These are phyloP conservation scores for Scaptodrosophila lebanonensis DNA, from an alignment of 1,140 invertebrate genomes.

Conservation along the genomic window DNA sequence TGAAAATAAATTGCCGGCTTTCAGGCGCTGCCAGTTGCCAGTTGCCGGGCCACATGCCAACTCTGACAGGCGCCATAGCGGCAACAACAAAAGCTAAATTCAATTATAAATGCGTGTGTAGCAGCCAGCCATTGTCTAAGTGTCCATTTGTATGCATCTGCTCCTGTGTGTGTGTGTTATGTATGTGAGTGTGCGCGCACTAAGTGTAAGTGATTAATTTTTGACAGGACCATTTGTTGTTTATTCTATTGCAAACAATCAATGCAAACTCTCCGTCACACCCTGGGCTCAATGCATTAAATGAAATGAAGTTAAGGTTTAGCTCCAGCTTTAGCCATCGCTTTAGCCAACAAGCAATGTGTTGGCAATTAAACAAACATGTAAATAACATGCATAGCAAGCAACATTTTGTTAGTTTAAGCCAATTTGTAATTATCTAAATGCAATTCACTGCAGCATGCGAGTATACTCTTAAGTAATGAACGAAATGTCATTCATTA, in stretches of 20 bases:
- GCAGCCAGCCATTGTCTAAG: slow-evolving; percentile 54
- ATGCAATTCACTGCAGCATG: no score
- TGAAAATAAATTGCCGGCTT: slow-evolving; percentile 75
- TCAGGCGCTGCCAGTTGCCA: slow-evolving; percentile 57
- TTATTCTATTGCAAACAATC: slow-evolving; percentile 70
- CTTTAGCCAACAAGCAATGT: no score
- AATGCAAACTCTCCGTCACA: slow-evolving; percentile 63
- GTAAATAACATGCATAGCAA: no score
- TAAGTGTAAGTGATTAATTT: slow-evolving; percentile 75
- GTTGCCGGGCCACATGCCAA: slow-evolving; percentile 54
- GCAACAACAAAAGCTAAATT: slow-evolving; percentile 60
- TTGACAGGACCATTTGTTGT: slow-evolving; percentile 70
- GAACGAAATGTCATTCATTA: no score
- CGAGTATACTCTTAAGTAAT: no score
- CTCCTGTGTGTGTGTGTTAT: no score
- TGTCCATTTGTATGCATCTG: slow-evolving; percentile 9
- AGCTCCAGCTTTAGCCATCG: no score
- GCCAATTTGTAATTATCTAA: no score
- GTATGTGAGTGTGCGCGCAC: slow-evolving; percentile 29
- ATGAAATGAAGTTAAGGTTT: no score
- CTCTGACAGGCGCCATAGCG: slow-evolving; percentile 36
- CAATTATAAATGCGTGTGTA: slow-evolving; percentile 73
- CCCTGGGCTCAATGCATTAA: slow-evolving; percentile 9
- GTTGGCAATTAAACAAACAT: no score
- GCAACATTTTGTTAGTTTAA: no score